phyloP scores from a whole-genome alignment of 2,113 vertebrate genomes.

The Vireo altiloquus region DNA sequence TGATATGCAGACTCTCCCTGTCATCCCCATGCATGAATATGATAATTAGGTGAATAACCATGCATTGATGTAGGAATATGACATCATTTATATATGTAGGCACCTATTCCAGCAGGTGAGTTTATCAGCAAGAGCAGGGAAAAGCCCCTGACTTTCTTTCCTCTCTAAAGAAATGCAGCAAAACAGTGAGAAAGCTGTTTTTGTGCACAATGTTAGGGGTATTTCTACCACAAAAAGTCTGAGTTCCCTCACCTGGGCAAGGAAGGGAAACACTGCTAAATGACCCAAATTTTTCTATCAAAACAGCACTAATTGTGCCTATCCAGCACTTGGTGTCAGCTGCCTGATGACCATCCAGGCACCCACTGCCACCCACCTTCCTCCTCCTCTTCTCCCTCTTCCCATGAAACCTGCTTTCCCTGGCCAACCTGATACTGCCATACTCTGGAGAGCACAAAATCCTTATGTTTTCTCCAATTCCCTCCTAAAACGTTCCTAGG shows the following conservation, averaged over 20 bases:
- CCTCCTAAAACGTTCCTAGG: background rate
- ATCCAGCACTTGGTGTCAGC: background rate
- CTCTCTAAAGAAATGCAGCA: background rate
- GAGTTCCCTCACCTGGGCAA: background rate
- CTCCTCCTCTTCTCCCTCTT: background rate
- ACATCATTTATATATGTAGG: background rate
- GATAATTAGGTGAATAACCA: background rate
- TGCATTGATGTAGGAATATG: rapidly evolving
- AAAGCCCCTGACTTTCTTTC: background rate
- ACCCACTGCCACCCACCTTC: background rate
- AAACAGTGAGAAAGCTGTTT: background rate
- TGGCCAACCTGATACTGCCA: background rate
- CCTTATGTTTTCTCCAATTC: background rate
- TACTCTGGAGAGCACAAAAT: background rate
- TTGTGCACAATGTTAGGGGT: background rate
- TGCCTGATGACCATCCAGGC: background rate
- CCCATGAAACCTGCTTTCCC: background rate
- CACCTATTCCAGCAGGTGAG: background rate
- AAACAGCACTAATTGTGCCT: background rate
- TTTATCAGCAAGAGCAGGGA: background rate
- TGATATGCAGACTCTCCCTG: background rate
- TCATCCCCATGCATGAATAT: rapidly evolving
- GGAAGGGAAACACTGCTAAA: background rate
- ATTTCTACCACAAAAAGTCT: background rate
- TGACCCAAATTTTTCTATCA: background rate